These are phyloP conservation scores for Heliornis fulica DNA, from an alignment of 2,113 vertebrate species.

Conservation along the genomic window DNA sequence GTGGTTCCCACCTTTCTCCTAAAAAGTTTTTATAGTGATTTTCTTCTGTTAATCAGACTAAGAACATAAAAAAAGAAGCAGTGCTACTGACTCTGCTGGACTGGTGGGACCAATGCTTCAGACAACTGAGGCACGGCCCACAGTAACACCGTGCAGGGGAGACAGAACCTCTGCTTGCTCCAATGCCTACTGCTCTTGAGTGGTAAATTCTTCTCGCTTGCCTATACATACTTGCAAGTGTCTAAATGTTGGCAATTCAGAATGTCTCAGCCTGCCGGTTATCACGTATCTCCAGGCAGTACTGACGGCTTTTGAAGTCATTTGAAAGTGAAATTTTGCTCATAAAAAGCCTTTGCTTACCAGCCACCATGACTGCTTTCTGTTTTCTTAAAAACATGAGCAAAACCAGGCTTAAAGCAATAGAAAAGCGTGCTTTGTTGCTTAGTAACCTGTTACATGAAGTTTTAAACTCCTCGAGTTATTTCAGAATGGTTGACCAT, in stretches of 20 bases:
- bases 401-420: not conserved
- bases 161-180: not conserved
- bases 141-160: not conserved
- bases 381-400: not conserved
- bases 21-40: not conserved
- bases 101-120: not conserved
- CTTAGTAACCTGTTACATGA: not conserved
- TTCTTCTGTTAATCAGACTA: not conserved
- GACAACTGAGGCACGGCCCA: not conserved
- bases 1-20: not conserved
- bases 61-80: not conserved
- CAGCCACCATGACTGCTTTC: not conserved
- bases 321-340: not conserved
- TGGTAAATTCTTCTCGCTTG: not conserved
- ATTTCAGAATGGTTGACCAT: not conserved
- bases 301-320: not conserved
- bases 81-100: rapidly evolving
- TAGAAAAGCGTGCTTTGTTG: not conserved
- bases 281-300: not conserved
- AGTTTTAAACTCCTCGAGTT: not conserved
- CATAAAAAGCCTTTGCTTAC: not conserved
- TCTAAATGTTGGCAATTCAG: not conserved
- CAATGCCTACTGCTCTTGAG: not conserved
- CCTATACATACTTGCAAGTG: not conserved
- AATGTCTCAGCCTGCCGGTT: not conserved